Percentiles rank a stretch among this genome's conserved stretches.
phyloP scores from a whole-genome alignment of 2,888 invertebrate genomes.

The Tenthredo distinguenda region DNA sequence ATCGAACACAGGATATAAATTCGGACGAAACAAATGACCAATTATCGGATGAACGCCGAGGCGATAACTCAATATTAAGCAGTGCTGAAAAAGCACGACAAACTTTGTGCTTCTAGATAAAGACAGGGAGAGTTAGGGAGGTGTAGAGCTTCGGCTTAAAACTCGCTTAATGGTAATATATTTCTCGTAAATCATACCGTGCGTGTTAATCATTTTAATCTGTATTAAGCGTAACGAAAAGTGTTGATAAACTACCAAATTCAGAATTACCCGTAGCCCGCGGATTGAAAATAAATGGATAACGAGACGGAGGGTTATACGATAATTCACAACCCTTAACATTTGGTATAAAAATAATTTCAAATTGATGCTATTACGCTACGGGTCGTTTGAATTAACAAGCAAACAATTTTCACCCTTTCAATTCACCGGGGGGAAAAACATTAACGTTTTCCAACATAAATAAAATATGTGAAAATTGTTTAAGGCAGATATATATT shows the following conservation, averaged over 20 bases:
- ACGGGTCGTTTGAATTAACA: not conserved
- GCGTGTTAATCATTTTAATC: slow-evolving; percentile 45
- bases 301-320: not conserved
- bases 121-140: not conserved
- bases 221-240: slow-evolving; percentile 27
- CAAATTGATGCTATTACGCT: not conserved
- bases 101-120: not conserved
- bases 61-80: slow-evolving; percentile 31
- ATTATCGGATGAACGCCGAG: slow-evolving; percentile 41
- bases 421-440: not conserved
- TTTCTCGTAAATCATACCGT: not conserved
- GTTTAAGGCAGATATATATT: not conserved
- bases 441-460: not conserved
- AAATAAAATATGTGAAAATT: not conserved
- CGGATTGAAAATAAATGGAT: not conserved
- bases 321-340: not conserved
- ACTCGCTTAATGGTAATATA: slow-evolving; percentile 19
- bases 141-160: slow-evolving; percentile 25
- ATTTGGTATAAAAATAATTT: not conserved
- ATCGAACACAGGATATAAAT: slow-evolving; percentile 26
- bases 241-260: slow-evolving; percentile 23
- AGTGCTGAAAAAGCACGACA: slow-evolving; percentile 25
- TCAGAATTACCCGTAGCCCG: not conserved
- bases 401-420: not conserved
- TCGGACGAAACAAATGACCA: slow-evolving; percentile 33